A percentile compares a stretch with the other conserved stretches of the same genome.
phyloP scores from a whole-genome alignment of 2,797 vertebrate species.

The Hydrolagus colliei region DNA sequence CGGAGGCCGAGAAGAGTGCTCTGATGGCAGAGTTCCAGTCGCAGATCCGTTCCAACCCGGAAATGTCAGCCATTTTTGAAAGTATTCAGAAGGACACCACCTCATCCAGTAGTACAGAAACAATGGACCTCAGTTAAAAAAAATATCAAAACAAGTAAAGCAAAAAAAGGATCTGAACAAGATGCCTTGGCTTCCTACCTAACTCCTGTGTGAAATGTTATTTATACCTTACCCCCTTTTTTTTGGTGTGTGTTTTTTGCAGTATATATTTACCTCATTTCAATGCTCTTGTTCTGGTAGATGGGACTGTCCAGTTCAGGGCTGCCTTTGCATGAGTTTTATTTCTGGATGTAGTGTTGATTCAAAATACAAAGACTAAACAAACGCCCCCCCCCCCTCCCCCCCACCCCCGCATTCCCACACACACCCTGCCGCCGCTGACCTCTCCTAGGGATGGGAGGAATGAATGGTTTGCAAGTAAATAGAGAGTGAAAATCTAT shows the following conservation, averaged over 20 bases:
- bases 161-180: constrained; percentile 28
- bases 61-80: constrained; percentile 80
- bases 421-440: no score
- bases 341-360: neutral
- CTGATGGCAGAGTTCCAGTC: constrained; percentile 81
- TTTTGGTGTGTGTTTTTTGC: neutral
- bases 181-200: constrained; percentile 26
- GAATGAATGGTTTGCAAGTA: no score
- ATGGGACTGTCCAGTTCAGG: neutral
- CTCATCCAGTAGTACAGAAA: constrained; percentile 53
- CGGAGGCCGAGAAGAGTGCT: constrained; percentile 77
- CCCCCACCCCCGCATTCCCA: no score
- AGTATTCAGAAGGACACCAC: constrained; percentile 77
- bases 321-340: constrained; percentile 28
- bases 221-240: constrained; percentile 23
- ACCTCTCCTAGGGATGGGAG: no score
- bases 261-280: neutral
- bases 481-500: no score
- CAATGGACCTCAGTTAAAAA: constrained; percentile 77
- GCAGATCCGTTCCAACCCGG: constrained; percentile 75
- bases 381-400: no score
- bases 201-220: constrained; percentile 31
- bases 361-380: no score
- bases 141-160: neutral
- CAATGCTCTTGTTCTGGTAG: neutral